Conservation (phyloP, 2,797 vertebrate genomes). For the Pseudochromis fuscus region DNA sequence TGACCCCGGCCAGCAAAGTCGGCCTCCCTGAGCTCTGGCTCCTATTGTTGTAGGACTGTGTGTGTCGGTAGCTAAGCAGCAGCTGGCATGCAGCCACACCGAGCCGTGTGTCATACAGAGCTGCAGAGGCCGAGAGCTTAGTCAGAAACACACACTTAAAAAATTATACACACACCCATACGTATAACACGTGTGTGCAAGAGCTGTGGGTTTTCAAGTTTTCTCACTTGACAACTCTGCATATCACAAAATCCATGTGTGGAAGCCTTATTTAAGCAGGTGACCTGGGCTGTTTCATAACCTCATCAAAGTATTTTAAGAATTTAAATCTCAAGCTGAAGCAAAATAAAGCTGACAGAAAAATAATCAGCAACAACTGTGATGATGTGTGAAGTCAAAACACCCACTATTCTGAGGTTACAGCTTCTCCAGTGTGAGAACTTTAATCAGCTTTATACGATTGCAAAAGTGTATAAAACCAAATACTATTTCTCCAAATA, state of each 20-base stretch:
- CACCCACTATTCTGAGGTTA: background rate
- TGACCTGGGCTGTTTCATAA: background rate
- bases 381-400: background rate
- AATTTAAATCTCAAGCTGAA: background rate
- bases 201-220: background rate
- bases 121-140: slow-evolving; percentile 52
- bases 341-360: background rate
- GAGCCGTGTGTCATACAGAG: slow-evolving; percentile 65
- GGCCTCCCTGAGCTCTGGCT: slow-evolving; percentile 40
- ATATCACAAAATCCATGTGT: background rate
- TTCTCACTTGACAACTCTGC: background rate
- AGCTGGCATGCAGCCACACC: slow-evolving; percentile 68
- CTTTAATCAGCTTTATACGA: background rate
- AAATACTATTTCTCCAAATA: too few relatives aligned
- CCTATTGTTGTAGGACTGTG: slow-evolving; percentile 76
- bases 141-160: slow-evolving; percentile 47
- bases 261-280: background rate
- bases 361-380: background rate
- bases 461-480: too few relatives aligned
- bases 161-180: slow-evolving; percentile 39
- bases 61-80: slow-evolving; percentile 81
- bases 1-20: slow-evolving; percentile 55
- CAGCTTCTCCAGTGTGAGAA: background rate
- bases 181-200: background rate
- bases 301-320: background rate